phyloP scores from a whole-genome alignment of 1,140 invertebrate genomes.

The Drosophila athabasca region DNA sequence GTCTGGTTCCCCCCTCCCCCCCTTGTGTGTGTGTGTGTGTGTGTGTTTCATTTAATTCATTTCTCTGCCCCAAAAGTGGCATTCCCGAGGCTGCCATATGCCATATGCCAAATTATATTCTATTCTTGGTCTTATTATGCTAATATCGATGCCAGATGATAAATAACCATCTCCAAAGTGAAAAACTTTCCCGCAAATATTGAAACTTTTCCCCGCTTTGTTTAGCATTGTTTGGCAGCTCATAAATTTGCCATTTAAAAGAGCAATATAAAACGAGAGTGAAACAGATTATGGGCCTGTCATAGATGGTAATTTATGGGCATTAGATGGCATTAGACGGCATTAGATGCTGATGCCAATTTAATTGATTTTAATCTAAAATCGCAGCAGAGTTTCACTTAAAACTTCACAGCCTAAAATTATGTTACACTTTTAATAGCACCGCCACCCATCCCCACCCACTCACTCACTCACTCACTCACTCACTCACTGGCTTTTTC shows the following conservation, averaged over 20 bases:
- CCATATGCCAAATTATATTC: conserved; percentile 53
- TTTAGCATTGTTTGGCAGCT: conserved; percentile 10
- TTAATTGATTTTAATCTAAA: conserved; percentile 53
- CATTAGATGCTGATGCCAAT: conserved; percentile 9
- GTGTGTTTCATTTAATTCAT: conserved; percentile 73
- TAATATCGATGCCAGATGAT: conserved; percentile 56
- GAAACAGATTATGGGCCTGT: conserved; percentile 46
- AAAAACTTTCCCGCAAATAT: conserved; percentile 40
- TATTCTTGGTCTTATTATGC: conserved; percentile 43
- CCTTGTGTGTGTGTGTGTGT: conserved; percentile 18
- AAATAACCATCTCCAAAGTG: conserved; percentile 63
- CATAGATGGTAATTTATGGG: conserved; percentile 46
- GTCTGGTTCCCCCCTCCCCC: background rate
- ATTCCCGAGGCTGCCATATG: conserved; percentile 28
- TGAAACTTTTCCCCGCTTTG: conserved; percentile 26
- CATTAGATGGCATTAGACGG: conserved; percentile 15
- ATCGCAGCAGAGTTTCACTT: background rate
- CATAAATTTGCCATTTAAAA: conserved; percentile 46
- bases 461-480: conserved; percentile 4
- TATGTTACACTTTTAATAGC: conserved; percentile 59
- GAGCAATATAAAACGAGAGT: conserved; percentile 40
- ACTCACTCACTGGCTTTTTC: conserved; percentile 27
- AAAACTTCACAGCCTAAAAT: conserved; percentile 52
- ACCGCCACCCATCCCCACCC: background rate
- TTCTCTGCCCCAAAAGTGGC: conserved; percentile 42